Evolutionary conservation across 2,797 vertebrate species (phyloP).

Genomic region (Fringilla coelebs): DNA sequence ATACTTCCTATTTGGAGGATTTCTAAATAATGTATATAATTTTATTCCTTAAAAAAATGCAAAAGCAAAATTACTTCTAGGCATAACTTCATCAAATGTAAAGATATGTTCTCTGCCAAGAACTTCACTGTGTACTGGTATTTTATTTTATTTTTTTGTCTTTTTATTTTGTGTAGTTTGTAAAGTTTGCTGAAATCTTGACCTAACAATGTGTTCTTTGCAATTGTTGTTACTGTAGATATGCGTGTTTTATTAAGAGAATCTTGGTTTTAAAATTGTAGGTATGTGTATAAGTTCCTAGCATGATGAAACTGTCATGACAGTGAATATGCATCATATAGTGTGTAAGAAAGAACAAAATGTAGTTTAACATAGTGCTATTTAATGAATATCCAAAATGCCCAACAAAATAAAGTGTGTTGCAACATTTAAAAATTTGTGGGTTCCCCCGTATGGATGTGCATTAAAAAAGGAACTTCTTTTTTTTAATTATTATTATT

Average conservation of each 20-base stretch:
- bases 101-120: slow-evolving; percentile 70
- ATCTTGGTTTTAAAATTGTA: slow-evolving; percentile 57
- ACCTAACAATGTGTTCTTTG: slow-evolving; percentile 58
- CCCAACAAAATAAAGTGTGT: slow-evolving; percentile 81
- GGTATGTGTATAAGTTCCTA: slow-evolving; percentile 72
- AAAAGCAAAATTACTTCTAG: slow-evolving; percentile 65
- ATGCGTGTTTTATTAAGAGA: slow-evolving; percentile 62
- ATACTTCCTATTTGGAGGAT: slow-evolving; percentile 67
- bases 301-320: slow-evolving; percentile 78
- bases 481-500: too few species aligned
- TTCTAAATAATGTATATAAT: slow-evolving; percentile 76
- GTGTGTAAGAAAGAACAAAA: slow-evolving; percentile 67
- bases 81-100: slow-evolving; percentile 80
- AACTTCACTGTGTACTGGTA: slow-evolving; percentile 19
- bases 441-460: background rate
- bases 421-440: slow-evolving; percentile 32
- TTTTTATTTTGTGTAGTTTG: slow-evolving; percentile 71
- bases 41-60: slow-evolving; percentile 64
- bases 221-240: slow-evolving; percentile 69
- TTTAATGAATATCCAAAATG: slow-evolving; percentile 85
- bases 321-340: slow-evolving; percentile 75
- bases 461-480: background rate
- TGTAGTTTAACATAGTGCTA: slow-evolving; percentile 69
- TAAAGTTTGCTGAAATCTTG: slow-evolving; percentile 61
- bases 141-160: background rate